Base-by-base conservation (phyloP, 37 sponge, comb jelly and placozoan genomes). In the Beroe ovata region DNA sequence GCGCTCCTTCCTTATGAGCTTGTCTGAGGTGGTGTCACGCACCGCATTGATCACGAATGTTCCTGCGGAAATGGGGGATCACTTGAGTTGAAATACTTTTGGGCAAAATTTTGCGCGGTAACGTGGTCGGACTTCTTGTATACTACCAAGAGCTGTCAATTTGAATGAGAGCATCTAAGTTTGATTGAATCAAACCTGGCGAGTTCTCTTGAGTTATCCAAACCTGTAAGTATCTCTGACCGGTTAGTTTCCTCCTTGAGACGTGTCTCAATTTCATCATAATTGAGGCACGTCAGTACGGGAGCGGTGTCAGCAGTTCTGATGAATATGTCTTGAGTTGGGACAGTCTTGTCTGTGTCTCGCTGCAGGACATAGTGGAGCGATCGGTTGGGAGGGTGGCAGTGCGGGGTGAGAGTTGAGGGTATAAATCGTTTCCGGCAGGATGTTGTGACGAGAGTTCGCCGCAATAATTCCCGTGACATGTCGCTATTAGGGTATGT, bases 31-130 rank as follows among this genome's bases (percentile, higher is more conserved):
- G 26, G 16, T 29, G 2, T 39, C 84, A n/a, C n/a, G 8, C 54
- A 42, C 14, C 20, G 84, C 84, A 19, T 77, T 77, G 0, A 77
- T 36, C 1, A 77, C 84, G 21, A 77, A 77, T 1, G 84, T 77
- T 6, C 54, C 54, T 47, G 54, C 11, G 11, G 54, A 11, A 47
- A 11, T 47, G 54, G 54, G 54, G 6, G 11, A n/a, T n/a, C n/a
- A n/a, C n/a, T n/a, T n/a, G n/a, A n/a, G n/a, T n/a, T n/a, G n/a
- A n/a, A n/a, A n/a, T n/a, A n/a, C n/a, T n/a, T n/a, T n/a, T n/a
- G n/a, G n/a, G n/a, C n/a, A n/a, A n/a, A n/a, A n/a, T n/a, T n/a
- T n/a, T n/a, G n/a, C n/a, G n/a, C n/a, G n/a, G n/a, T n/a, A n/a
- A n/a, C n/a, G n/a, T n/a, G n/a, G n/a, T n/a, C n/a, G n/a, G n/a